A percentile compares a stretch with the other conserved stretches of the same genome.
These are phyloP conservation scores for Pogonophryne albipinna DNA, from an alignment of 2,797 vertebrate genomes.

Conservation along the genomic window DNA sequence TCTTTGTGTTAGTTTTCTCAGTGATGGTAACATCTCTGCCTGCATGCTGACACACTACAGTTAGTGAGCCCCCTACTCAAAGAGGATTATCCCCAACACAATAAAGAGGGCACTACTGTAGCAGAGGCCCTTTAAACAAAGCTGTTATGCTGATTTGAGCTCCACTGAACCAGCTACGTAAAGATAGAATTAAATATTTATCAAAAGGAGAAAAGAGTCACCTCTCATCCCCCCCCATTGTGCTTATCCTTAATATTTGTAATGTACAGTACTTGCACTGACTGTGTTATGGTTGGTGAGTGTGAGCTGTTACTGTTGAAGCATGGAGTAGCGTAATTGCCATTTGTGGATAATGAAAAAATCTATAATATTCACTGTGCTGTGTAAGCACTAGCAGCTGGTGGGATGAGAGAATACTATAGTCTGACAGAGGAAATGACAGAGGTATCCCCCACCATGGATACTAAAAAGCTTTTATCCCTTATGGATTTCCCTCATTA, in stretches of 20 bases:
- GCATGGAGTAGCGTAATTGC: slow-evolving; percentile 31
- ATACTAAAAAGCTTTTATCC: slow-evolving; percentile 44
- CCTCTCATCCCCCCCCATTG: not conserved
- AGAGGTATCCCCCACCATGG: slow-evolving; percentile 10
- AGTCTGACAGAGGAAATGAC: slow-evolving; percentile 28
- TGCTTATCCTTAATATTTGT: slow-evolving; percentile 7
- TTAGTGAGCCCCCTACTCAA: slow-evolving; percentile 43
- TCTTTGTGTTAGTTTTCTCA: not conserved
- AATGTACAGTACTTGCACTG: not conserved
- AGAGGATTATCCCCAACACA: slow-evolving; percentile 63
- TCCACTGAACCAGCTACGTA: slow-evolving; percentile 9
- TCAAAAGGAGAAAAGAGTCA: not conserved
- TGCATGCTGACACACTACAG: slow-evolving; percentile 36
- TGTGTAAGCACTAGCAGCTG: slow-evolving; percentile 40
- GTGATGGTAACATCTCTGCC: not conserved
- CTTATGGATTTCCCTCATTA: slow-evolving; percentile 51
- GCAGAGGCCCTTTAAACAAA: slow-evolving; percentile 18
- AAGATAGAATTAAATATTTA: slow-evolving; percentile 11
- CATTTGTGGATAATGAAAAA: slow-evolving; percentile 53
- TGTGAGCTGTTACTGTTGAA: slow-evolving; percentile 12
- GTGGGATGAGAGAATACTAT: slow-evolving; percentile 18
- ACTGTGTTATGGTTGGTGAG: slow-evolving; percentile 10
- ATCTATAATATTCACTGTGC: slow-evolving; percentile 60
- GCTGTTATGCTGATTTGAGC: slow-evolving; percentile 17
- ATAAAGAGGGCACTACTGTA: slow-evolving; percentile 22